A percentile compares a stretch with the other conserved stretches of the same genome.
Evolutionary conservation across 2,888 invertebrate species (phyloP).

Genomic region (Yponomeuta sedellus): DNA sequence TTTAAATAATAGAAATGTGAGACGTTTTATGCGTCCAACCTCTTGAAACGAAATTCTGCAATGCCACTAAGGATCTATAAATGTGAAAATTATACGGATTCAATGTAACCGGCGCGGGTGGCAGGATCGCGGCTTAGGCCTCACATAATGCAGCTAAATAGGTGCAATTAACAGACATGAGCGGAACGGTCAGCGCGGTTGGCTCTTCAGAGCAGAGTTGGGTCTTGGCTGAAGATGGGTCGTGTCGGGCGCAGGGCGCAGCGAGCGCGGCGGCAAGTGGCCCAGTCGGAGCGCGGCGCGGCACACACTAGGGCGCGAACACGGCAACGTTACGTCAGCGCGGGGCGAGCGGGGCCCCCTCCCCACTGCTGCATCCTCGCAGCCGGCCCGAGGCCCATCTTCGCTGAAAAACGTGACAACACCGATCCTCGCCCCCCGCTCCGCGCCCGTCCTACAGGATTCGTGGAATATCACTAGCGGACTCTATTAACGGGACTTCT

Average conservation of each 20-base stretch:
- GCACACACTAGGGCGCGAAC: conserved; percentile 70
- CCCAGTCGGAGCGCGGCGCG: conserved; percentile 69
- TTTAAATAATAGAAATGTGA: not conserved
- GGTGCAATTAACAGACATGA: conserved; percentile 26
- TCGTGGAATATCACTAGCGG: conserved; percentile 22
- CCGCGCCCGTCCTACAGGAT: conserved; percentile 24
- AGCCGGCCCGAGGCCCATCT: conserved; percentile 60
- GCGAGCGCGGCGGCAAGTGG: conserved; percentile 42
- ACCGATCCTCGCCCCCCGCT: conserved; percentile 41
- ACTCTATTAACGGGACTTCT: conserved; percentile 41
- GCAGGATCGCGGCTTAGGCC: conserved; percentile 14
- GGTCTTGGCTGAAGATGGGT: conserved; percentile 52
- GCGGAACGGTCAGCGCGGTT: conserved; percentile 42
- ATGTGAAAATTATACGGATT: conserved; percentile 63
- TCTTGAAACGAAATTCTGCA: conserved; percentile 41
- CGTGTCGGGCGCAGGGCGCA: conserved; percentile 49
- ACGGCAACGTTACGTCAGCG: conserved; percentile 73
- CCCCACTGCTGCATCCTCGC: conserved; percentile 70
- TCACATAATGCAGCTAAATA: not conserved
- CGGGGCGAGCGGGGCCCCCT: conserved; percentile 46
- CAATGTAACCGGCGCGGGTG: conserved; percentile 59
- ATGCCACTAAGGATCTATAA: conserved; percentile 50
- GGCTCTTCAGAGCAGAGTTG: conserved; percentile 59
- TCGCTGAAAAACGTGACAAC: conserved; percentile 64
- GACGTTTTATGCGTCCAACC: not conserved